These are phyloP conservation scores for Pituophis catenifer DNA, from an alignment of 2,113 vertebrate species.

Conservation along the genomic window DNA sequence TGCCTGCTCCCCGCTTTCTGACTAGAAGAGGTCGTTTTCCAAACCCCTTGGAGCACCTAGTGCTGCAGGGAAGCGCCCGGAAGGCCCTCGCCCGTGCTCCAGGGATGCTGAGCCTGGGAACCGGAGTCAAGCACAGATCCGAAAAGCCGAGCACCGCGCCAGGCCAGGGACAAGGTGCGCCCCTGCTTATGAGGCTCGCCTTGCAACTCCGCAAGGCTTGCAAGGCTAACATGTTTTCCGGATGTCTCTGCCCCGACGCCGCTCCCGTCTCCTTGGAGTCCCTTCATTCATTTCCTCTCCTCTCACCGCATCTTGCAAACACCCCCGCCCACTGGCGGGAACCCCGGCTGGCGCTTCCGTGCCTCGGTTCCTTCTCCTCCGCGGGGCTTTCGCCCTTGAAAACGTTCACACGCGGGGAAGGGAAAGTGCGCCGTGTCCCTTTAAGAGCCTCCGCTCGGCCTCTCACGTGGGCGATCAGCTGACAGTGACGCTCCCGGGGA, in stretches of 20 bases:
- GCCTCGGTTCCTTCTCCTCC: neutral
- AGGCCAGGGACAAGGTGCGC: neutral
- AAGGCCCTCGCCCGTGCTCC: neutral
- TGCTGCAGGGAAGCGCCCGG: neutral
- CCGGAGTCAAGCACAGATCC: neutral
- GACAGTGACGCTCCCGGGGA: conserved; percentile 21
- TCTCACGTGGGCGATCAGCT: conserved; percentile 35
- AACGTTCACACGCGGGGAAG: fast-evolving
- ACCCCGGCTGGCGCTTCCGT: neutral
- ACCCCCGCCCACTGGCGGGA: neutral
- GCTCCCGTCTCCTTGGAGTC: neutral
- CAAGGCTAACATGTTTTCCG: neutral
- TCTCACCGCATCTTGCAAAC: neutral
- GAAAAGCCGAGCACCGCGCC: neutral
- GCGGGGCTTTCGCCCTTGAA: neutral
- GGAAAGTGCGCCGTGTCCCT: neutral
- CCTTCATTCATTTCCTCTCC: neutral
- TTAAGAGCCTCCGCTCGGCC: conserved; percentile 1
- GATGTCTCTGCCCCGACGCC: neutral
- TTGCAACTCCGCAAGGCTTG: neutral
- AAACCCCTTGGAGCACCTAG: neutral
- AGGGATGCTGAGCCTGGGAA: neutral
- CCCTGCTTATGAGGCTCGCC: neutral
- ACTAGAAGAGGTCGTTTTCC: neutral
- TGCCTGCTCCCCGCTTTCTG: neutral